Evolutionary conservation across 2,113 vertebrate genomes (phyloP), one percentile per base, ranked within the genome.

Genomic region (Tragulus kanchil): DNA sequence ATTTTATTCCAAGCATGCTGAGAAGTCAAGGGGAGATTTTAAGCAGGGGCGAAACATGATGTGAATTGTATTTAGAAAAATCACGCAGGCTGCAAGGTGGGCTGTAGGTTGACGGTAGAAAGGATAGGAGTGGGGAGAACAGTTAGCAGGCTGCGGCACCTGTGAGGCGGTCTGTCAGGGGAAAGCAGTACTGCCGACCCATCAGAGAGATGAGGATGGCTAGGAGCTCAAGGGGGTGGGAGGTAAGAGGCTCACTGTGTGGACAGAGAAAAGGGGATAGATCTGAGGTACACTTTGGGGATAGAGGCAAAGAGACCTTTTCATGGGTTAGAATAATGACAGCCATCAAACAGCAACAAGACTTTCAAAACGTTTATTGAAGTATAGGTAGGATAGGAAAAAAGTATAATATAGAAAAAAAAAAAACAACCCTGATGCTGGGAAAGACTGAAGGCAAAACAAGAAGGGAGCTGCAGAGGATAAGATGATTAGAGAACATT

Each of bases 1-100:
- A 86, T 75, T 91, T 82, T 62, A 90, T 86, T 89, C 48, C 64
- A 90, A 90, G n/a, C 52, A 79, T 83, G 65, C 69, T 78, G 67
- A 48, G 3, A 91, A 84, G 54, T 56, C 88, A 83, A 65, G 69
- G 82, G n/a, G 54, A 91, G 19, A 14, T 62, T 52, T 79, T 81
- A 85, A 81, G 21, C n/a, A 67, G 15, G 86, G 69, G 58, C 77
- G 52, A 69, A 67, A 90, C 59, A 61, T 36, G 62, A 86, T 21
- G 4, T 75, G 71, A 59, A 62, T 65, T 67, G 8, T 62, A 15
- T 69, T 97, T 86, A 82, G 71, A 62, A 89, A 86, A 73, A 82
- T 50, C 17, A 48, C n/a, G 50, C 23, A 21, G 28, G 48, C 48
- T 58, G 45, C 71, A 17, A 23, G 14, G 17, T 86, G 42, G 42